phyloP scores from a whole-genome alignment of 53 echinoderm and acorn worm genomes.

The Zoroaster sp. region DNA sequence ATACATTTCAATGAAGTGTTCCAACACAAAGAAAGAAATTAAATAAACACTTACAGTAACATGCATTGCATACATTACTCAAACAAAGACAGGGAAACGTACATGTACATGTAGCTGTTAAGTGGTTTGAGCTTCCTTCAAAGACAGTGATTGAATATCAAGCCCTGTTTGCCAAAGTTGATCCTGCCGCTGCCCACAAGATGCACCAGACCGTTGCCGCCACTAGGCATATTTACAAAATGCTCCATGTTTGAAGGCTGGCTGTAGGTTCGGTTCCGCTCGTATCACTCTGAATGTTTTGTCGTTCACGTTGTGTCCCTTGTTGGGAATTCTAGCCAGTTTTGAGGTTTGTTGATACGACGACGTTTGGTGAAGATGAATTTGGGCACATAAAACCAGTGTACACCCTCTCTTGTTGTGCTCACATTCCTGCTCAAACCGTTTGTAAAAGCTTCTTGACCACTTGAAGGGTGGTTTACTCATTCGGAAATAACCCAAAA shows the following conservation, averaged over 20 bases:
- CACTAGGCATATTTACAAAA: conserved; percentile 17
- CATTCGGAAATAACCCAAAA: too few species aligned
- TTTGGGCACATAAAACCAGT: too few species aligned
- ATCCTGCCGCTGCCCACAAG: background rate
- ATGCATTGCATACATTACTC: background rate
- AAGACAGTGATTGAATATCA: conserved; percentile 23
- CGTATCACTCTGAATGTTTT: background rate
- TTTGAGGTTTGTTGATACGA: background rate
- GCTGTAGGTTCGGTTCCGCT: background rate
- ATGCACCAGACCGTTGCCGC: background rate
- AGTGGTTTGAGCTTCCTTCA: background rate
- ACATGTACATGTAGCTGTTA: background rate
- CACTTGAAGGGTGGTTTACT: too few species aligned
- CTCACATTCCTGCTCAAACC: too few species aligned
- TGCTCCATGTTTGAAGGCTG: conserved; percentile 32
- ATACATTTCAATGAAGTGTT: too few species aligned
- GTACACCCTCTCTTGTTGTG: too few species aligned
- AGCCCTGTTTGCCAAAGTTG: background rate
- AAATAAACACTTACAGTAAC: background rate
- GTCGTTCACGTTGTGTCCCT: background rate
- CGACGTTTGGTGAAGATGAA: too few species aligned
- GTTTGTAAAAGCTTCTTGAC: too few species aligned
- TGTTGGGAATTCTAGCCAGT: background rate
- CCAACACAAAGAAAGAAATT: background rate
- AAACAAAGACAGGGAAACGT: background rate